Conservation (phyloP, 2,888 invertebrate species). For the Cerastoderma edule region DNA sequence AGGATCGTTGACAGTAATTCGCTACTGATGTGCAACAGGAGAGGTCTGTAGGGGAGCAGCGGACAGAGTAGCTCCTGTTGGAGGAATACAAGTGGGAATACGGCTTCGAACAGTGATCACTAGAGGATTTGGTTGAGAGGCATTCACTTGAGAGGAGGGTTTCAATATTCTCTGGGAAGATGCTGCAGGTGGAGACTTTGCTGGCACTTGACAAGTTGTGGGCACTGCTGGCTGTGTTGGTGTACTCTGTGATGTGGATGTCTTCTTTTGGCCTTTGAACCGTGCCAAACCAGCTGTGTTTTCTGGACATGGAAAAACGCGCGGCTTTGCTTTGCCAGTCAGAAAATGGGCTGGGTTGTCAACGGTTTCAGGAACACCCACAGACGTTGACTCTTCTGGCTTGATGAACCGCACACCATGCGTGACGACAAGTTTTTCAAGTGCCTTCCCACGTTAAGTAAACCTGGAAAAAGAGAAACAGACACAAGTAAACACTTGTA, state of each 20-base stretch:
- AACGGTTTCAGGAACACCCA: slow-evolving; percentile 14
- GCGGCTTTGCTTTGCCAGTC: too few species aligned
- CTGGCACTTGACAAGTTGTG: too few species aligned
- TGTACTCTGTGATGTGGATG: not conserved
- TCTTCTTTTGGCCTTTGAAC: slow-evolving; percentile 2
- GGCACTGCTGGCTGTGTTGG: slow-evolving; percentile 11
- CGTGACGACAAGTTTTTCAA: slow-evolving; percentile 28
- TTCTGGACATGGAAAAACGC: too few species aligned
- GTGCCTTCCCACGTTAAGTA: slow-evolving; percentile 20
- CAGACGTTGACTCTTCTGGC: slow-evolving; percentile 6
- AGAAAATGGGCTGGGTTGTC: too few species aligned
- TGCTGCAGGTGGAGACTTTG: too few species aligned
- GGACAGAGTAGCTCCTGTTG: not conserved
- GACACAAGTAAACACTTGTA: too few species aligned
- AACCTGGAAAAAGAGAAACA: slow-evolving; percentile 16
- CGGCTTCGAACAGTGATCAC: too few species aligned
- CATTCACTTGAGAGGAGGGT: too few species aligned
- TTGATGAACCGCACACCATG: slow-evolving; percentile 24
- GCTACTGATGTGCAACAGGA: not conserved
- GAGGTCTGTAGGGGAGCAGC: not conserved
- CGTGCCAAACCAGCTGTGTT: too few species aligned
- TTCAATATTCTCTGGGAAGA: too few species aligned
- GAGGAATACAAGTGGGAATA: not conserved
- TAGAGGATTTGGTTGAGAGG: too few species aligned
- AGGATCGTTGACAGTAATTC: not conserved